Evolutionary conservation across 2,797 vertebrate species (phyloP).

Genomic region (Crenuchus spilurus): DNA sequence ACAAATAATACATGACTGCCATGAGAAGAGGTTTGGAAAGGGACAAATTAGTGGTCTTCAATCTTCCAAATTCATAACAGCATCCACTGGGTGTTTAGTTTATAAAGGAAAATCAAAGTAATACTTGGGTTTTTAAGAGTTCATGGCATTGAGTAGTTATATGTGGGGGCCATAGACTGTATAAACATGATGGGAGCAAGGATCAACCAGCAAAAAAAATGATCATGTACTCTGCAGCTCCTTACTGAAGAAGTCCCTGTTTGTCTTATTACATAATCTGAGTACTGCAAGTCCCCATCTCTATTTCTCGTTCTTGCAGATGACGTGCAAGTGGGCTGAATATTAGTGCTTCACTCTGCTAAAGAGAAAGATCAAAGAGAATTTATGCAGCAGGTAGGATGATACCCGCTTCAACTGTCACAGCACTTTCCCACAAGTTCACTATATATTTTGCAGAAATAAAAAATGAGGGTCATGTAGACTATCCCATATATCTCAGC

Average conservation of each 20-base stretch:
- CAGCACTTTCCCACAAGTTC: conserved; percentile 42
- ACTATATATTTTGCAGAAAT: conserved; percentile 55
- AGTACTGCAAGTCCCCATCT: background rate
- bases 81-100: no score
- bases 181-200: no score
- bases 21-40: no score
- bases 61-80: no score
- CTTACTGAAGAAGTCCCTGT: background rate
- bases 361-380: conserved; percentile 51
- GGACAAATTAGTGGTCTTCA: no score
- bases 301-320: background rate
- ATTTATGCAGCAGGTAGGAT: conserved; percentile 45
- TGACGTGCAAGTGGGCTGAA: background rate
- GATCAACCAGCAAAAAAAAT: background rate
- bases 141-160: no score
- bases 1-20: no score
- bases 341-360: conserved; percentile 25
- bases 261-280: background rate
- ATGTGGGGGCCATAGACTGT: no score
- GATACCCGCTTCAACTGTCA: conserved; percentile 47
- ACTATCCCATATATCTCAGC: background rate
- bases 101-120: no score
- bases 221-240: background rate
- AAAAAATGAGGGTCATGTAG: conserved; percentile 55
- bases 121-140: no score